Base-by-base conservation (phyloP, 2,797 vertebrate species). In the Valencia hispanica region DNA sequence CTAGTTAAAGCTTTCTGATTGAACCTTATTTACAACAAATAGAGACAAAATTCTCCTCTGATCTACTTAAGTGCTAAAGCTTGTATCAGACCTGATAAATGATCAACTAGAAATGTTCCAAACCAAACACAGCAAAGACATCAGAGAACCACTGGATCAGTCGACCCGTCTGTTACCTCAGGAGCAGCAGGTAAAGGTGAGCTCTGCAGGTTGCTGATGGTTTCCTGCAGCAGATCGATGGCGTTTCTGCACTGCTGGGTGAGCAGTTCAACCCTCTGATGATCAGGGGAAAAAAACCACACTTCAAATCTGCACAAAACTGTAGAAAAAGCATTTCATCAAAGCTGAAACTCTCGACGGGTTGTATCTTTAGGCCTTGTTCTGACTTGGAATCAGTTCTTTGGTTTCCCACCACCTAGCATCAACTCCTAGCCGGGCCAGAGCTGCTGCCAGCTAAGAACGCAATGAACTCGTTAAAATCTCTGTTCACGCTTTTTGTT, bases 201-300 rank as follows among this genome's bases (percentile, higher is more conserved):
- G 55, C 86, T 79, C 86, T 96, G 93, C 91, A 98, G 87, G 68
- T 79, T 90, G 78, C 90, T 79, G 66, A 98, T 96, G 79, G 94
- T 95, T 75, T 87, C 94, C 79, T 95, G 94, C 72, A 99, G 96
- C 75, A 98, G 94, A 68, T 80, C 79, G 77, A 96, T 92, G 73
- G 95, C 96, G 3, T 92, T 91, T 0, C 93, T 92, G 88, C 97
- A 99, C 83, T 93, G 94, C 76, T 85, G 92, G 45, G 92, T 93
- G 79, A 99, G 89, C 81, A 94, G 95, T 86, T 99, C 97, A 87
- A 97, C 89, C 70, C 95, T 95, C 98, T 99, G 87, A 80, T 8
- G 61, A 36, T 5, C 32, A 65, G 18, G n/a, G n/a, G n/a, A n/a
- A n/a, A n/a, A 36, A 36, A 34, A 32, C n/a, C 22, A 53, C 9